Conservation (phyloP, 92 coral and sea anemone genomes). For the Chrysogorgia sp. region DNA sequence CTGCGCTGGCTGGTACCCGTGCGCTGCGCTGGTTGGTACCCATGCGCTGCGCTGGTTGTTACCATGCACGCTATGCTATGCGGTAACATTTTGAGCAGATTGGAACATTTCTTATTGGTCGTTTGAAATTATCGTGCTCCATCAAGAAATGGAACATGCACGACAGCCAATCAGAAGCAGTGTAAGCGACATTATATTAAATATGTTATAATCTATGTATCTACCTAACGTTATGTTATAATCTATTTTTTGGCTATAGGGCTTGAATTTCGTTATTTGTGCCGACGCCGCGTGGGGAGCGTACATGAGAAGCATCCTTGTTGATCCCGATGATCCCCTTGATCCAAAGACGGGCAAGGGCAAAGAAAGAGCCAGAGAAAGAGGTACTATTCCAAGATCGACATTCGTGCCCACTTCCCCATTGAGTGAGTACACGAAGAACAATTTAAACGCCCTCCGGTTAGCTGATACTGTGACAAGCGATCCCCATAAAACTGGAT, state of each 20-base stretch:
- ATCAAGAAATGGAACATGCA: too few relatives aligned
- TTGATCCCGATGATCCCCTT: conserved; percentile 63
- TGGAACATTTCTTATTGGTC: too few relatives aligned
- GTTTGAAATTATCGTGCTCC: too few relatives aligned
- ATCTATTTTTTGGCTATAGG: conserved; percentile 42
- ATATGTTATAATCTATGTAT: too few relatives aligned
- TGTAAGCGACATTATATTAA: too few relatives aligned
- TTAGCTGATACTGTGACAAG: conserved; percentile 76
- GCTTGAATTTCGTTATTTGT: conserved; percentile 73
- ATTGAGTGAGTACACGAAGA: conserved; percentile 60
- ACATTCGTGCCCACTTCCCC: conserved; percentile 68
- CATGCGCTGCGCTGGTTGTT: too few relatives aligned
- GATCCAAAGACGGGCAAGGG: neutral
- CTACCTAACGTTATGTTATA: too few relatives aligned
- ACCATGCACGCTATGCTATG: too few relatives aligned
- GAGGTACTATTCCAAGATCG: conserved; percentile 25
- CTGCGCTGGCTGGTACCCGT: too few relatives aligned
- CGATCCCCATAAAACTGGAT: conserved; percentile 87
- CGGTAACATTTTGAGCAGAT: too few relatives aligned
- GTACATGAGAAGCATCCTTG: conserved; percentile 80
- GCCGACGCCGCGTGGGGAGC: conserved; percentile 97
- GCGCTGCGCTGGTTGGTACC: too few relatives aligned
- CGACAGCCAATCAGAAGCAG: too few relatives aligned
- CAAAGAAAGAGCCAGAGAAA: neutral
- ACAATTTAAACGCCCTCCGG: conserved; percentile 61